phyloP scores from a whole-genome alignment of 2,888 invertebrate genomes.

The Cerceris rybyensis region DNA sequence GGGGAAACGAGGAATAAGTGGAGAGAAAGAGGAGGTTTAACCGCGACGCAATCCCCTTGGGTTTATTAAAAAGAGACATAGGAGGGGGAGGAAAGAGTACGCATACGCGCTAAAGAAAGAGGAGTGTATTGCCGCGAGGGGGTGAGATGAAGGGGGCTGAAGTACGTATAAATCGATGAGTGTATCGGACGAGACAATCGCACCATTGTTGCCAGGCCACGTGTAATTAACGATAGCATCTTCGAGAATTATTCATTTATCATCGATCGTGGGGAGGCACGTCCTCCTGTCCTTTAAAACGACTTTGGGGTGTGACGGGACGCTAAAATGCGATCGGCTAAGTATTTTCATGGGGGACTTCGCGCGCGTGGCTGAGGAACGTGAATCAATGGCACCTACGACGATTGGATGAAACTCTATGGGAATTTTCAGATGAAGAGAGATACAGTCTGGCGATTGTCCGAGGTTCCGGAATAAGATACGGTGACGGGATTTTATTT shows the following conservation, averaged over 20 bases:
- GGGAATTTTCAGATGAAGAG: background rate
- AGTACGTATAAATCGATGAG: conserved; percentile 4
- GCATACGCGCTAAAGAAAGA: background rate
- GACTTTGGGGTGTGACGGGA: conserved; percentile 35
- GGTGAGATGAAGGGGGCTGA: conserved; percentile 45
- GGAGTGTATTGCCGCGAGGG: conserved; percentile 25
- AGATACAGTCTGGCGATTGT: too few relatives aligned
- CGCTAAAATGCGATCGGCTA: conserved; percentile 29
- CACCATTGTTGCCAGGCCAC: conserved; percentile 75
- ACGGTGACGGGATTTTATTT: too few relatives aligned
- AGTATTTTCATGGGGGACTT: conserved; percentile 12
- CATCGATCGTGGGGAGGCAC: conserved; percentile 50
- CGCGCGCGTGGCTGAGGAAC: background rate
- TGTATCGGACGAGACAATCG: conserved; percentile 75
- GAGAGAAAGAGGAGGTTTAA: conserved; percentile 12
- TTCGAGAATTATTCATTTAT: conserved; percentile 77
- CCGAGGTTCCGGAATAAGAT: too few relatives aligned
- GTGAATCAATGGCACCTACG: conserved; percentile 5
- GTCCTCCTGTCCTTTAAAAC: conserved; percentile 59
- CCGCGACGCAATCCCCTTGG: background rate
- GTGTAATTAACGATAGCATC: conserved; percentile 79
- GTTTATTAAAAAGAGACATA: background rate
- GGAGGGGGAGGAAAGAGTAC: conserved; percentile 1
- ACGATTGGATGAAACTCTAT: background rate
- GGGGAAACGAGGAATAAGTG: conserved; percentile 13